A percentile compares a stretch with the other conserved stretches of the same genome.
Conservation (phyloP, 2,113 vertebrate genomes). For the Columba janthina region DNA sequence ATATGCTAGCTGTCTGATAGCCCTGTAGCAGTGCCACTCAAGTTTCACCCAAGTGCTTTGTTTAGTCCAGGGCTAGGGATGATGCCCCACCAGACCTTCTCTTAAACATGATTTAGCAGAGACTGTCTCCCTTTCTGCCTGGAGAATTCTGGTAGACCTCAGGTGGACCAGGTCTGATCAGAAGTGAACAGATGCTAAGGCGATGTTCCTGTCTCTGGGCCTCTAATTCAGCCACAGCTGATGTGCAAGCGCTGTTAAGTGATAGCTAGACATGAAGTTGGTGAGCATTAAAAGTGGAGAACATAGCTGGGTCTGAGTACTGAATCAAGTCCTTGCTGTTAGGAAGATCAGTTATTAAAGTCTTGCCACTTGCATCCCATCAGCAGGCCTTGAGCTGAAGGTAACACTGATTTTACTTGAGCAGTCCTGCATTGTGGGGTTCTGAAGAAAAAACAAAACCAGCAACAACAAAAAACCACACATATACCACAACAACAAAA, state of each 20-base stretch:
- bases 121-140: neutral
- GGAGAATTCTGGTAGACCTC: neutral
- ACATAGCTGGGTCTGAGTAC: neutral
- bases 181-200: neutral
- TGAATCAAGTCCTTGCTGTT: neutral
- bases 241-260: neutral
- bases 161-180: neutral
- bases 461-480: neutral
- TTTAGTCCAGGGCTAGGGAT: neutral
- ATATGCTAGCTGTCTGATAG: neutral
- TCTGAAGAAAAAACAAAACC: neutral
- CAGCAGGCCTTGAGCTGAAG: neutral
- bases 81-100: neutral
- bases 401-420: neutral
- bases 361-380: neutral
- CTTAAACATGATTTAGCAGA: neutral
- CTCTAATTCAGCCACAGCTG: neutral
- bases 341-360: neutral
- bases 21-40: neutral
- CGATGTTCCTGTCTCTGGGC: rapidly evolving
- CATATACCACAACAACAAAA: neutral
- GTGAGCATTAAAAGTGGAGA: neutral
- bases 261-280: neutral
- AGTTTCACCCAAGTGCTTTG: neutral
- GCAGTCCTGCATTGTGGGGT: neutral